These are phyloP conservation scores for Oceanodroma tethys DNA, from an alignment of 2,113 vertebrate species.

Conservation along the genomic window DNA sequence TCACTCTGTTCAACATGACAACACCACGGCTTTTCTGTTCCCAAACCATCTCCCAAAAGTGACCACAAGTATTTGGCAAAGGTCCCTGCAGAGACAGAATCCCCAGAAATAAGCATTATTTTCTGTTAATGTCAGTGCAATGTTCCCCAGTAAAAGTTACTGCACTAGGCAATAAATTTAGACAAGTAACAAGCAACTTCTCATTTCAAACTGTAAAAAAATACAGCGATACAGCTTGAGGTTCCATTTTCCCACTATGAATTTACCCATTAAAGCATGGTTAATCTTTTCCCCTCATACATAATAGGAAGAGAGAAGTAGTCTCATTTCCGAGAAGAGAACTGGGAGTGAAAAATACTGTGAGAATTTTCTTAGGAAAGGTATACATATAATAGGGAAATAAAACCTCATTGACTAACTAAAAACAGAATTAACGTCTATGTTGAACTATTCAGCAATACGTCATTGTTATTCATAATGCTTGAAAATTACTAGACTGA, in stretches of 20 bases:
- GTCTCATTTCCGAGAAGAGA: not conserved
- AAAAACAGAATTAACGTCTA: not conserved
- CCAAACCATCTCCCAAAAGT: slow-evolving; percentile 99
- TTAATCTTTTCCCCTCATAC: not conserved
- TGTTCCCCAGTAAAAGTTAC: not conserved
- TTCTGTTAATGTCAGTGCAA: slow-evolving; percentile 2
- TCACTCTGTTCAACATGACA: slow-evolving; percentile 97
- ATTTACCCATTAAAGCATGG: not conserved
- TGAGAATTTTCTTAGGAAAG: not conserved
- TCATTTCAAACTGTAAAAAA: slow-evolving; percentile 13
- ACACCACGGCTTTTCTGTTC: slow-evolving; percentile 93
- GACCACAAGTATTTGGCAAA: slow-evolving; percentile 93
- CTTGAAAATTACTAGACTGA: not conserved
- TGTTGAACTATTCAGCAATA: not conserved
- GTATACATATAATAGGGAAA: not conserved
- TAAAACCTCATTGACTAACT: not conserved
- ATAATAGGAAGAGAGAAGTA: not conserved
- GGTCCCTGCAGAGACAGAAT: slow-evolving; percentile 84
- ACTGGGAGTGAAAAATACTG: slow-evolving; percentile 5
- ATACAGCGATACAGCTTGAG: not conserved
- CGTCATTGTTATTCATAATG: not conserved
- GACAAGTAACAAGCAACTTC: not conserved
- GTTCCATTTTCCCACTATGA: not conserved
- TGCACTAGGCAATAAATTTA: not conserved
- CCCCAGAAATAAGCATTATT: slow-evolving; percentile 31